Percentiles rank a stretch among this genome's conserved stretches.
phyloP scores from a whole-genome alignment of 2,888 invertebrate genomes.

The Microctonus hyperodae region DNA sequence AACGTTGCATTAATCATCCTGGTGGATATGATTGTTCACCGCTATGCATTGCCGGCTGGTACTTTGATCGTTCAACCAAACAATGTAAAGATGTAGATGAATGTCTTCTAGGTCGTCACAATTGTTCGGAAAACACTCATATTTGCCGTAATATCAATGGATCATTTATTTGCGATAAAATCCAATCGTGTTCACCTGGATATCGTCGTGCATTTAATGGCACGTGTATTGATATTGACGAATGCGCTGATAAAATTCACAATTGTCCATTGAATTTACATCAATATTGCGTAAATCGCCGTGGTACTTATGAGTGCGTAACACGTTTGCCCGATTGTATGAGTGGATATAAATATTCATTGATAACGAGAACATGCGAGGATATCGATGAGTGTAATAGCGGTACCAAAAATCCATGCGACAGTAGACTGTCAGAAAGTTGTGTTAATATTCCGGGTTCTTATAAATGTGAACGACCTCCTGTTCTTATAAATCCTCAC shows the following conservation, averaged over 20 bases:
- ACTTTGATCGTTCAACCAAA: constrained; percentile 47
- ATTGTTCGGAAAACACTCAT: constrained; percentile 48
- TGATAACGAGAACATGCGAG: constrained; percentile 50
- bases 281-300: constrained; percentile 63
- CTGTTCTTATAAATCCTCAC: constrained; percentile 30
- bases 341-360: constrained; percentile 52
- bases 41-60: constrained; percentile 54
- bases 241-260: constrained; percentile 68
- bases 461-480: constrained; percentile 58
- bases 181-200: constrained; percentile 47
- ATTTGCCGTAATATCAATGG: constrained; percentile 54
- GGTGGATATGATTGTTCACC: constrained; percentile 64
- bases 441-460: constrained; percentile 68
- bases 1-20: constrained; percentile 63
- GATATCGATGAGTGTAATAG: constrained; percentile 68
- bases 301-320: constrained; percentile 64
- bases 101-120: constrained; percentile 67
- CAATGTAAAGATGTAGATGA: constrained; percentile 67
- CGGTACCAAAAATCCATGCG: constrained; percentile 55
- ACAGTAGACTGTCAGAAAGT: constrained; percentile 57
- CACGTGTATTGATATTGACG: constrained; percentile 73
- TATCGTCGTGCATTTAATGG: constrained; percentile 62
- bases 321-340: constrained; percentile 53
- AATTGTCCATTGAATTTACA: constrained; percentile 47
- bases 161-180: constrained; percentile 49